phyloP scores from a whole-genome alignment of 2,113 vertebrate species.

The Takifugu flavidus region DNA sequence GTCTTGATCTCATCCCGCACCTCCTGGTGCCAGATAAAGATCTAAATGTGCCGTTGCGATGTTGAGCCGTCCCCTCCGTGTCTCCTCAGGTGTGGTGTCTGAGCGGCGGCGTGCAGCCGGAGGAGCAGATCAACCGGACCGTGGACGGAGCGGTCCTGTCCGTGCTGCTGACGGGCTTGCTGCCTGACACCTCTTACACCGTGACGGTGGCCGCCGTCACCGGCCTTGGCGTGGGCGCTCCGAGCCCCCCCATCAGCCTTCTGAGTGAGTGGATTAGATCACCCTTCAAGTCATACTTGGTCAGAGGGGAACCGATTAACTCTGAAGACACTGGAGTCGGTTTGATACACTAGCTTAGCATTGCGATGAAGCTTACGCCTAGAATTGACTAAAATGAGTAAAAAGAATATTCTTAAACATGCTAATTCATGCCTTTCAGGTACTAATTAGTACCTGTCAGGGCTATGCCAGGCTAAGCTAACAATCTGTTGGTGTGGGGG shows the following conservation, averaged over 20 bases:
- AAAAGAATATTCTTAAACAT: no score
- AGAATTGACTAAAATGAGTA: no score
- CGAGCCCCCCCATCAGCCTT: conserved; percentile 79
- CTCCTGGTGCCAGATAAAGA: neutral
- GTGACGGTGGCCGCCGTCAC: conserved; percentile 86
- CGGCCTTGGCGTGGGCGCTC: conserved; percentile 79
- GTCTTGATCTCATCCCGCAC: no score
- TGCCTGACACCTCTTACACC: conserved; percentile 80
- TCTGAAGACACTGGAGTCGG: no score
- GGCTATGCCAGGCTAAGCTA: no score
- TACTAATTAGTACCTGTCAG: no score
- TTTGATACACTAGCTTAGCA: no score
- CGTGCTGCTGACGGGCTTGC: conserved; percentile 77
- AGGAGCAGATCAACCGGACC: conserved; percentile 85
- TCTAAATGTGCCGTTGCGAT: neutral
- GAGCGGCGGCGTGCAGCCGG: conserved; percentile 77
- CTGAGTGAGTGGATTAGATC: conserved; percentile 81
- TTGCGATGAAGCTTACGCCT: no score
- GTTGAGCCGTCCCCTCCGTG: neutral
- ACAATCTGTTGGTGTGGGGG: no score
- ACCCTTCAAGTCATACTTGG: no score
- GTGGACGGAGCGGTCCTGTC: conserved; percentile 81
- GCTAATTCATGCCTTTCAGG: no score
- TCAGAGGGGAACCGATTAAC: no score
- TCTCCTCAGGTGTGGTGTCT: conserved; percentile 88